Conservation (phyloP, 2,797 vertebrate species). For the Tadarida brasiliensis region DNA sequence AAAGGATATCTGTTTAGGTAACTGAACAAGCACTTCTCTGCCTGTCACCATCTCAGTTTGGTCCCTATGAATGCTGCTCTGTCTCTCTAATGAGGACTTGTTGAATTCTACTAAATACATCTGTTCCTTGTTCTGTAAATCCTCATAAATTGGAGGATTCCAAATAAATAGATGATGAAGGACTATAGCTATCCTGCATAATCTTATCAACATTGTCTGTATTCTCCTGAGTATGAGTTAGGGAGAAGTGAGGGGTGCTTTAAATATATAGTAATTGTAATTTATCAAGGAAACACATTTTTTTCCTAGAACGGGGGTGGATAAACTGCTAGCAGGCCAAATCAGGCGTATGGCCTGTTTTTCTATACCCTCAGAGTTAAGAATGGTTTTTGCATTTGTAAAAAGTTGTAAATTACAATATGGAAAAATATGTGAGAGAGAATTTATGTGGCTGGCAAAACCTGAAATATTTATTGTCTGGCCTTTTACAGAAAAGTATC, state of each 20-base stretch:
- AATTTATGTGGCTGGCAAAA: background rate
- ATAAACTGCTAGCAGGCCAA: slow-evolving; percentile 9
- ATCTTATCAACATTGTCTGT: background rate
- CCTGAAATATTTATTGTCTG: slow-evolving; percentile 38
- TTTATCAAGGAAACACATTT: slow-evolving; percentile 19
- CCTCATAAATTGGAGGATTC: slow-evolving; percentile 20
- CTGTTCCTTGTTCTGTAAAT: slow-evolving; percentile 4
- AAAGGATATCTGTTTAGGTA: slow-evolving; percentile 3
- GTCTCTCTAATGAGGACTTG: slow-evolving; percentile 34
- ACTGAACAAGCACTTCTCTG: slow-evolving; percentile 21
- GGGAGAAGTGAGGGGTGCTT: background rate
- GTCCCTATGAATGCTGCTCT: slow-evolving; percentile 32
- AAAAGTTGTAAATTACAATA: slow-evolving; percentile 10
- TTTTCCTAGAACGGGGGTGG: background rate
- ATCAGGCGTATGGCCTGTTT: background rate
- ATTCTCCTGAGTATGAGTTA: background rate
- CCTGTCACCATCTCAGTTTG: background rate
- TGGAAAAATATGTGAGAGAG: slow-evolving; percentile 23
- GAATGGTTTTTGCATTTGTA: slow-evolving; percentile 16
- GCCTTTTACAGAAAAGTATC: background rate
- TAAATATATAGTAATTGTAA: background rate
- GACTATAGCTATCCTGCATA: background rate
- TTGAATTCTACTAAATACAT: slow-evolving; percentile 35
- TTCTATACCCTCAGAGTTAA: background rate
- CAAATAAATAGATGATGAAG: slow-evolving; percentile 8